These are phyloP conservation scores for Physeter macrocephalus DNA, from an alignment of 2,113 vertebrate genomes.

Conservation along the genomic window DNA sequence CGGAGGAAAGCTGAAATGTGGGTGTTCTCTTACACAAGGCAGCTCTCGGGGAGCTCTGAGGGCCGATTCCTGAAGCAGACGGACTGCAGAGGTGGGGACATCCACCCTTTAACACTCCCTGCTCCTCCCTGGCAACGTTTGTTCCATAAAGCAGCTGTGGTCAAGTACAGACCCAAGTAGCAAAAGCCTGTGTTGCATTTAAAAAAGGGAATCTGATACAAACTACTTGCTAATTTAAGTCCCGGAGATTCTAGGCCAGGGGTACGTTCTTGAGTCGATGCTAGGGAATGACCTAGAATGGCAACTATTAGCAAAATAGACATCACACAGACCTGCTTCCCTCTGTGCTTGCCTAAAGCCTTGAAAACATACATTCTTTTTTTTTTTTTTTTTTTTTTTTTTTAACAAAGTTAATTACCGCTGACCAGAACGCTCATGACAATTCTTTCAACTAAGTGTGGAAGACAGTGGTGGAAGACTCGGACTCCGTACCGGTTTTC, in stretches of 20 bases:
- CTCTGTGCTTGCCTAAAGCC: background rate
- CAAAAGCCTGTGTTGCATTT: background rate
- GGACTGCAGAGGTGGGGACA: background rate
- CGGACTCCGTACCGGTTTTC: constrained; percentile 87
- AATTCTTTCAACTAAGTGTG: constrained; percentile 62
- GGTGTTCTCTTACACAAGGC: background rate
- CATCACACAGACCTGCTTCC: background rate
- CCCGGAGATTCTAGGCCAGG: background rate
- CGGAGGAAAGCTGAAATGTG: background rate
- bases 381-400: background rate
- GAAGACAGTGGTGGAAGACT: background rate
- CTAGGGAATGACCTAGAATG: background rate
- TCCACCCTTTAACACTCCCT: fast-evolving
- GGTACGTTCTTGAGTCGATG: background rate
- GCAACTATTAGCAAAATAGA: background rate
- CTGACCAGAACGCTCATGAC: constrained; percentile 57
- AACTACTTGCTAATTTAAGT: background rate
- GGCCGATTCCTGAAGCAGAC: background rate
- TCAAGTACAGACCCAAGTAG: background rate
- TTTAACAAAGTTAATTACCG: constrained; percentile 26
- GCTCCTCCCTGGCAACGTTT: background rate
- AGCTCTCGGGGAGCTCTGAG: background rate
- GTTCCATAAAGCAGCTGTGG: background rate
- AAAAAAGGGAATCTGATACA: background rate
- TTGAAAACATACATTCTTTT: background rate